These are phyloP conservation scores for Argyra leucocephala DNA, from an alignment of 2,888 invertebrate species.

Conservation along the genomic window DNA sequence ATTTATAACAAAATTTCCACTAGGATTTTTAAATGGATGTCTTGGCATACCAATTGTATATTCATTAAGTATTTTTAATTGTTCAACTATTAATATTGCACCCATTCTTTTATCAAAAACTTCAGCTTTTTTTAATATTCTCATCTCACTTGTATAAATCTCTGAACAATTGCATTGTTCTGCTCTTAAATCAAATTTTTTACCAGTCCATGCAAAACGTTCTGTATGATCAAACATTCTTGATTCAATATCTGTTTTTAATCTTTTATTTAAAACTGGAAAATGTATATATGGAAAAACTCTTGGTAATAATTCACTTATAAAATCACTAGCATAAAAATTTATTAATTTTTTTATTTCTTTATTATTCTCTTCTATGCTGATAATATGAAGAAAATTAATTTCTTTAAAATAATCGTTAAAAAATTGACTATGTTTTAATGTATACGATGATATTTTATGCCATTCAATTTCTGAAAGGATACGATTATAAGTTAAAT, in stretches of 20 bases:
- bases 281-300: not conserved
- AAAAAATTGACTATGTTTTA: not conserved
- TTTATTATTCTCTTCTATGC: not conserved
- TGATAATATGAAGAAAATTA: not conserved
- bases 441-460: not conserved
- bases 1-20: not conserved
- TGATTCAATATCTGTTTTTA: not conserved
- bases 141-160: not conserved
- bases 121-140: slow-evolving; percentile 3
- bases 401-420: not conserved
- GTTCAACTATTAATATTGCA: not conserved
- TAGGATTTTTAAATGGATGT: not conserved
- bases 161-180: not conserved
- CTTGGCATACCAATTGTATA: not conserved
- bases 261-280: not conserved
- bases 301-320: not conserved
- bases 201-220: not conserved
- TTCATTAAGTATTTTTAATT: not conserved
- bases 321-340: not conserved
- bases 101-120: not conserved
- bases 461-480: not conserved
- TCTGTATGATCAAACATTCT: not conserved
- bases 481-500: too few species aligned
- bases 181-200: not conserved
- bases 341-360: not conserved